phyloP scores from a whole-genome alignment of 2,888 invertebrate species.

The Salticus scenicus region DNA sequence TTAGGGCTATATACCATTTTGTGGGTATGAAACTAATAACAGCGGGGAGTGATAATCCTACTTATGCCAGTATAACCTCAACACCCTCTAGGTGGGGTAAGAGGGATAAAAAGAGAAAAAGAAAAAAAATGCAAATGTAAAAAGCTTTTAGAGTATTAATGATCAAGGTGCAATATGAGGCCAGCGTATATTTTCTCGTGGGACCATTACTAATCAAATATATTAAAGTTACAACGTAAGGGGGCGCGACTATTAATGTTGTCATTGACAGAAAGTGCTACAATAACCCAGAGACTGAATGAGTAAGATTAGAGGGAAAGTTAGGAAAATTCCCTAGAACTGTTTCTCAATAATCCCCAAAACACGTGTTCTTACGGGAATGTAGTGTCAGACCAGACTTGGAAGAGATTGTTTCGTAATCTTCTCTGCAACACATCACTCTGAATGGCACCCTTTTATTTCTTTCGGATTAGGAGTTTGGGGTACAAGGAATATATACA shows the following conservation, averaged over 20 bases:
- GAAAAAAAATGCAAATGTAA: not conserved
- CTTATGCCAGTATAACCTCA: not conserved
- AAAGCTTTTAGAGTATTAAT: not conserved
- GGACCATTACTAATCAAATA: constrained; percentile 11
- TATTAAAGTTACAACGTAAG: not conserved
- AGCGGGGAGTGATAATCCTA: not conserved
- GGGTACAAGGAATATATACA: too few relatives aligned
- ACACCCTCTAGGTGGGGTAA: not conserved
- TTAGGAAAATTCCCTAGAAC: not conserved
- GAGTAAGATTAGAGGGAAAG: not conserved
- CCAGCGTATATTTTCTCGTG: not conserved
- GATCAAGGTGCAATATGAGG: not conserved
- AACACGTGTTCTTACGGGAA: not conserved
- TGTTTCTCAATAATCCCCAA: constrained; percentile 1
- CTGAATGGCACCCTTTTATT: not conserved
- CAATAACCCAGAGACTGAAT: not conserved
- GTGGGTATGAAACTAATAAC: not conserved
- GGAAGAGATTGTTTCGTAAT: not conserved
- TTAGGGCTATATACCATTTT: not conserved
- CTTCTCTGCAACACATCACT: not conserved
- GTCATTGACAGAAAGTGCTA: not conserved
- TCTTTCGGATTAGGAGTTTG: too few relatives aligned
- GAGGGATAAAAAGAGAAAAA: not conserved
- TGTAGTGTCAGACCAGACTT: not conserved
- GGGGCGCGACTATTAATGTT: not conserved